Evolutionary conservation across 2,888 invertebrate species (phyloP).

Genomic region (Ornithoptera alexandrae): DNA sequence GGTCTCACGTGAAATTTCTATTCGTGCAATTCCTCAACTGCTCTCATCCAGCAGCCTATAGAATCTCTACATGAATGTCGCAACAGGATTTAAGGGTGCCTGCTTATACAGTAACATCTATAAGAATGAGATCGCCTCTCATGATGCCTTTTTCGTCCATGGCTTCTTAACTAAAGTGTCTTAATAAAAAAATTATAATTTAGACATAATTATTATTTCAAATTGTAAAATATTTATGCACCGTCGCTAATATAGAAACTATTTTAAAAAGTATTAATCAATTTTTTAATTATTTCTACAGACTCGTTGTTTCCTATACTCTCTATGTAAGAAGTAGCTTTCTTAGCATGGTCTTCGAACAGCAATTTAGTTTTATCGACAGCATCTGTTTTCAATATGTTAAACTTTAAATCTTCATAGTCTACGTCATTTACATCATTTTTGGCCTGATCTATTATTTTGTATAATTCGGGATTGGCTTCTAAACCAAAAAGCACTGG

Average conservation of each 20-base stretch:
- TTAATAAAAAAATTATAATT: not conserved
- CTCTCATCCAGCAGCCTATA: too few species aligned
- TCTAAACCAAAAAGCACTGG: conserved; percentile 92
- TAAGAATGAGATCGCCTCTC: too few species aligned
- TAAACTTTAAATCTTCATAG: conserved; percentile 80
- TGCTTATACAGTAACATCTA: too few species aligned
- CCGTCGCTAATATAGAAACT: not conserved
- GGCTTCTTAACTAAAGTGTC: not conserved
- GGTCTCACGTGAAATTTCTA: too few species aligned
- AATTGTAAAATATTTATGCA: not conserved
- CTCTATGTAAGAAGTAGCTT: conserved; percentile 63
- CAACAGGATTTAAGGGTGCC: too few species aligned
- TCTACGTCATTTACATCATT: conserved; percentile 84
- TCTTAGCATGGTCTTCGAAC: conserved; percentile 67
- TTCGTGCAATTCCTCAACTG: too few species aligned
- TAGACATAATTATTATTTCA: not conserved
- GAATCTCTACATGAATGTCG: too few species aligned
- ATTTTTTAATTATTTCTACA: conserved; percentile 69
- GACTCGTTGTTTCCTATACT: conserved; percentile 67
- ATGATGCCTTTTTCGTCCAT: not conserved
- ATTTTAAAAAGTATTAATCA: conserved; percentile 63
- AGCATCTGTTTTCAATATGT: conserved; percentile 70
- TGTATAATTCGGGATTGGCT: conserved; percentile 85
- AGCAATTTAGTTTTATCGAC: conserved; percentile 64
- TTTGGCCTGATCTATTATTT: conserved; percentile 81